Evolutionary conservation across 2,888 invertebrate genomes (phyloP), one percentile per base, ranked within the genome.

Genomic region (Apodemia duryi): DNA sequence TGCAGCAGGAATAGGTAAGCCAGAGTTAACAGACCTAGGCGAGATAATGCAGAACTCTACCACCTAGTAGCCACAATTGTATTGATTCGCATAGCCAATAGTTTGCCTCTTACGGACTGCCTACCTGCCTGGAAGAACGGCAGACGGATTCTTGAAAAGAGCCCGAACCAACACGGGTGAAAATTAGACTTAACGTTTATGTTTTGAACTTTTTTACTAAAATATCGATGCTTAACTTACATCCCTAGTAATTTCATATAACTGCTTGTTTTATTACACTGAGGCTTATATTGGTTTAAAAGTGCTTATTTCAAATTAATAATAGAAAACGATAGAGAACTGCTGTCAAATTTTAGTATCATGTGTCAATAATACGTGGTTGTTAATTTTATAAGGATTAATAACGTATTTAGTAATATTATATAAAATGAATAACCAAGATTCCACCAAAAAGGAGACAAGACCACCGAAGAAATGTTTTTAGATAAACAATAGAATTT

Each of bases 281-380:
- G 57, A 57, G 32, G 54, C 54, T 57, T 57, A 57, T 57, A 57
- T 57, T 57, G 54, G 54, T 57, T 57, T 32, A 32, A 57, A 57
- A 32, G 54, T 28, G 54, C 54, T 57, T 57, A 57, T 57, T 57
- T 57, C 32, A 57, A 57, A 57, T 57, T 57, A 57, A 57, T 57
- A 57, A 57, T 57, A 57, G 57, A 29, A 57, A 57, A 11, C 29
- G 54, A 54, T 54, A 54, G 29, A 9, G 57, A 32, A 57, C 32
- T 57, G 29, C 57, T 32, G 29, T 57, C 29, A 57, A 57, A 57
- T 29, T 32, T 57, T 13, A 57, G 32, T 32, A 32, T 57, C 57
- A 32, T 13, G 57, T 32, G 57, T 57, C 57, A 57, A 32, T 57
- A 57, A 46, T 46, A 46, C n/a, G 13, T 46, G n/a, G 13, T 46